Evolutionary conservation across 2,113 vertebrate species (phyloP), one percentile per base, ranked within the genome.

Genomic region (Phaethon lepturus): DNA sequence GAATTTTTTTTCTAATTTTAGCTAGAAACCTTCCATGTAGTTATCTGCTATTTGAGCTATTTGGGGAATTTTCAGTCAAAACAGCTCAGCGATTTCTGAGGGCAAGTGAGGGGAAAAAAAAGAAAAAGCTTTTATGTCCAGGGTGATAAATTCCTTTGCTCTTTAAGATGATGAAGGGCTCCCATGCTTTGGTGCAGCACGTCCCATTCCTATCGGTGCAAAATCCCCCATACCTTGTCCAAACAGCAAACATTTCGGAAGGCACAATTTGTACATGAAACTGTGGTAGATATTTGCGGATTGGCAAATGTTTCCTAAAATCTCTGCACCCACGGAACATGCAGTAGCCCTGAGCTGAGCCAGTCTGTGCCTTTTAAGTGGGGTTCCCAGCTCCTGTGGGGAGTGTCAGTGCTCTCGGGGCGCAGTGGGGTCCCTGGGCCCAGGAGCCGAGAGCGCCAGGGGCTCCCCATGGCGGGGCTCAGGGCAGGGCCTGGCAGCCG

Each of bases 11-110:
- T 38, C 92, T 92, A 95, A 85, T 94, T 94, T 95, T 92, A 93
- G 86, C 38, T 78, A 92, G 45, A 92, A 96, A 72, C 23, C 74
- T 93, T 95, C 64, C 59, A 81, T 73, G 73, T n/a, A 86, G 79
- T 71, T 97, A 97, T 92, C 86, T 87, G 64, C 76, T 96, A 89
- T 84, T 95, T 89, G 38, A 97, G 79, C n/a, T 95, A 95, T 94
- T 96, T 52, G 79, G 76, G 64, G 76, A 94, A 93, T 95, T 95
- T 96, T 94, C 73, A 91, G 58, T 89, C 80, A 91, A 96, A 95
- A 95, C 25, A 95, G 89, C 73, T 94, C 86, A 97, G 88, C 59
- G 18, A 67, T 88, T 96, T 97, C 83, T 91, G 66, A 95, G 91
- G 89, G 73, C 86, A 90, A 96, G 31, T 63, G 59, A 88, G 83